Evolutionary conservation across 2,797 vertebrate genomes (phyloP).

Genomic region (Pempheris klunzingeri): DNA sequence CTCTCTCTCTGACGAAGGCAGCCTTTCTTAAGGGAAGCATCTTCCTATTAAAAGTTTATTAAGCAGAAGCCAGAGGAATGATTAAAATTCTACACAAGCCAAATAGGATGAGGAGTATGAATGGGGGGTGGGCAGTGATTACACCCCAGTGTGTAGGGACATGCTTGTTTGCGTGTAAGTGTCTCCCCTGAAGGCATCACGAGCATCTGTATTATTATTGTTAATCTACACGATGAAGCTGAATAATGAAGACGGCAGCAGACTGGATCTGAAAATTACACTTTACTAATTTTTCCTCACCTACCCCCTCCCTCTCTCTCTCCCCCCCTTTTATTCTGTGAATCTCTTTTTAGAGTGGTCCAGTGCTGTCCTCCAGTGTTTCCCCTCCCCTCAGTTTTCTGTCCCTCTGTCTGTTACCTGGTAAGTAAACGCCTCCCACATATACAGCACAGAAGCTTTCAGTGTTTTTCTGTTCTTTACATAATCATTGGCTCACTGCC

Average conservation of each 20-base stretch:
- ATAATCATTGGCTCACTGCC: conserved; percentile 38
- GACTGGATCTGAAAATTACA: conserved; percentile 34
- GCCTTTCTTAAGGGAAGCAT: conserved; percentile 56
- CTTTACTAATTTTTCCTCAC: conserved; percentile 9
- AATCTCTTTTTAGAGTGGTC: conserved; percentile 66
- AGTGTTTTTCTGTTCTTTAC: conserved; percentile 38
- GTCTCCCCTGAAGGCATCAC: conserved; percentile 50
- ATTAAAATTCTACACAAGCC: conserved; percentile 61
- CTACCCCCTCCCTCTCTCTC: background rate
- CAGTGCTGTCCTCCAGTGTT: conserved; percentile 71
- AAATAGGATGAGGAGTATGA: conserved; percentile 49
- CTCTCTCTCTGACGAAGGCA: conserved; percentile 29
- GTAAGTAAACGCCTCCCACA: conserved; percentile 71
- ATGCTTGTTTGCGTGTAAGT: conserved; percentile 38
- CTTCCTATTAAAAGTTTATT: conserved; percentile 69
- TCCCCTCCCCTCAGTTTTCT: conserved; percentile 70
- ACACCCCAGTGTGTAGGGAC: conserved; percentile 36
- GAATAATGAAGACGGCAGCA: conserved; percentile 36
- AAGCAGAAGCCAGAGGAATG: conserved; percentile 66
- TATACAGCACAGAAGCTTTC: conserved; percentile 34
- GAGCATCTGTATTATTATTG: conserved; percentile 53
- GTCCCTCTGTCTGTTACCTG: conserved; percentile 65
- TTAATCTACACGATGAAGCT: conserved; percentile 44
- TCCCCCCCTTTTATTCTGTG: background rate
- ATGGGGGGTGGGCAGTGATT: conserved; percentile 21